Evolutionary conservation across 2,113 vertebrate genomes (phyloP).

Genomic region (Carassius gibelio): DNA sequence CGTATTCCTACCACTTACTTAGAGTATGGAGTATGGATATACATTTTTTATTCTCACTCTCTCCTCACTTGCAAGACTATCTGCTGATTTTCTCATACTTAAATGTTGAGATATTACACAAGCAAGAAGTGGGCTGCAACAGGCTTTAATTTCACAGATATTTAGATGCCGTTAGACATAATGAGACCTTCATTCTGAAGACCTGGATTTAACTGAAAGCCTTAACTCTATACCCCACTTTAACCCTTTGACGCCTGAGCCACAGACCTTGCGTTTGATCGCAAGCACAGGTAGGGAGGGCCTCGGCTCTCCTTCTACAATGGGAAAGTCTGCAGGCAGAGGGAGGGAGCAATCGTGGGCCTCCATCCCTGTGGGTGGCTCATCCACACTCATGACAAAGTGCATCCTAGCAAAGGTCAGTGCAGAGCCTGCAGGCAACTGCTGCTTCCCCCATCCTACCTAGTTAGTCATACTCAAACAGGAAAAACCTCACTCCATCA

Average conservation of each 20-base stretch:
- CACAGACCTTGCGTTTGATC: slow-evolving; percentile 12
- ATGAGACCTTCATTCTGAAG: neutral
- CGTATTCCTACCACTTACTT: neutral
- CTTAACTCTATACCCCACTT: neutral
- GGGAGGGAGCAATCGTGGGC: slow-evolving; percentile 49
- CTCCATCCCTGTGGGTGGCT: slow-evolving; percentile 54
- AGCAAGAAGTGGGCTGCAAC: neutral
- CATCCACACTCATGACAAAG: slow-evolving; percentile 54
- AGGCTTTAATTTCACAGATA: neutral
- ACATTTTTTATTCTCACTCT: neutral
- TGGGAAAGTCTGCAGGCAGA: neutral
- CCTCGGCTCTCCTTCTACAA: slow-evolving; percentile 16
- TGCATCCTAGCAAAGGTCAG: slow-evolving; percentile 57
- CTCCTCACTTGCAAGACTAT: slow-evolving; percentile 5
- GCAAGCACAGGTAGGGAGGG: neutral
- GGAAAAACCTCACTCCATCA: slow-evolving; percentile 42
- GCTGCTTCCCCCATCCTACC: slow-evolving; percentile 54
- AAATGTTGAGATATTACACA: neutral
- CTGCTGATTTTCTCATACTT: slow-evolving; percentile 10
- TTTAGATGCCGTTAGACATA: neutral
- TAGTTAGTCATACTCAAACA: slow-evolving; percentile 53
- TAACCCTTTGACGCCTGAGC: neutral
- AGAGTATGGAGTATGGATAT: neutral
- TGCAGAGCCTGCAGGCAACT: slow-evolving; percentile 47
- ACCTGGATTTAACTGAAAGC: neutral